These are phyloP conservation scores for Sander vitreus DNA, from an alignment of 2,113 vertebrate species.

Conservation along the genomic window DNA sequence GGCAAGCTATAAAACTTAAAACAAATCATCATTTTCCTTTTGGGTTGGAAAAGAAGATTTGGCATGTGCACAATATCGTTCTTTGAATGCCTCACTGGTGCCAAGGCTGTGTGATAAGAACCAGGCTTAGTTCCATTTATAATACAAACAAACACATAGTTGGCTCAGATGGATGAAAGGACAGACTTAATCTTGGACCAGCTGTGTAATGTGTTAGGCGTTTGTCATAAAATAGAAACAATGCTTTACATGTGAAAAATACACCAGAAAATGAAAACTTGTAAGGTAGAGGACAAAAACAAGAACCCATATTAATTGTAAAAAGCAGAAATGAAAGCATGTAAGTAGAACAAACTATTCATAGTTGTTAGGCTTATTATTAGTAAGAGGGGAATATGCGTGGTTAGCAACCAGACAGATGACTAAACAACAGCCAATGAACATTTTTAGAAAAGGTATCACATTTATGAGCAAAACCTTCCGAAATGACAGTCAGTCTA, in stretches of 20 bases:
- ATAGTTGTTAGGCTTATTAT: background rate
- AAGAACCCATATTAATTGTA: background rate
- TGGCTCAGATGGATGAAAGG: conserved; percentile 15
- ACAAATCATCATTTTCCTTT: conserved; percentile 14
- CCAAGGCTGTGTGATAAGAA: conserved; percentile 27
- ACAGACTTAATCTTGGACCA: background rate
- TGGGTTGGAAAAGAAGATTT: background rate
- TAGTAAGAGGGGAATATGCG: background rate
- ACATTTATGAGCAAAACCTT: conserved; percentile 28
- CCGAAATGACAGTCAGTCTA: background rate
- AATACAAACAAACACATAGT: conserved; percentile 58
- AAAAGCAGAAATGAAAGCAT: background rate
- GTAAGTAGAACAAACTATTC: background rate
- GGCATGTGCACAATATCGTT: background rate
- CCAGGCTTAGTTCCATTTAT: background rate
- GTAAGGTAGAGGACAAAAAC: background rate
- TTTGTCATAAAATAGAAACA: background rate
- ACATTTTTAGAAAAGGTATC: background rate
- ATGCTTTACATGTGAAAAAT: background rate
- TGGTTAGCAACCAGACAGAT: conserved; percentile 18
- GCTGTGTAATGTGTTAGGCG: background rate
- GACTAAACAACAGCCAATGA: conserved; percentile 12
- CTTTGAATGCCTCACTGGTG: background rate
- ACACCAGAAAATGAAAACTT: no score
- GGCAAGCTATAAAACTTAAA: conserved; percentile 24